These are phyloP conservation scores for Patagioenas fasciata DNA, from an alignment of 2,113 vertebrate species.

Conservation along the genomic window DNA sequence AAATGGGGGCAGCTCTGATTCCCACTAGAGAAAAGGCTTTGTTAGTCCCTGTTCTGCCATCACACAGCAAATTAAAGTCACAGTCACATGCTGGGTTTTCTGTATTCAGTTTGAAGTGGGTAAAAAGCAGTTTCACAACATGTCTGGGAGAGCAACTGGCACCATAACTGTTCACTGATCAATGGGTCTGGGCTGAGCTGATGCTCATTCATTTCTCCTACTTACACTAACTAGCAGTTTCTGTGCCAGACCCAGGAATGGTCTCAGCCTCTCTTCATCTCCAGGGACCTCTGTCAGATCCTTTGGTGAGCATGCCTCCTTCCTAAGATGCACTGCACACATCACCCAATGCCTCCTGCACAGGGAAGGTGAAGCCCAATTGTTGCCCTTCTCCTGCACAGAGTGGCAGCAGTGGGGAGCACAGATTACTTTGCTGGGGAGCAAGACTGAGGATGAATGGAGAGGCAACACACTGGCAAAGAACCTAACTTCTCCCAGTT, in stretches of 20 bases:
- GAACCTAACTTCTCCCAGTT: background rate
- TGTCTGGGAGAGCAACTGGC: background rate
- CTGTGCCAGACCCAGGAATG: background rate
- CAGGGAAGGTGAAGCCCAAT: accelerated
- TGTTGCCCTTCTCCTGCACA: background rate
- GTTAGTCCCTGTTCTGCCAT: background rate
- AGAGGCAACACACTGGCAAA: background rate
- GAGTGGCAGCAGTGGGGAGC: background rate
- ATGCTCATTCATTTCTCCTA: background rate
- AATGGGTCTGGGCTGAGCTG: background rate
- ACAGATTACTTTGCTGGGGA: background rate
- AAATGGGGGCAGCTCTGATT: background rate
- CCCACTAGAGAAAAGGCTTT: background rate
- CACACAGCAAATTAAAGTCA: background rate
- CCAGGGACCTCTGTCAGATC: background rate
- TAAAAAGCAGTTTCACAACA: background rate
- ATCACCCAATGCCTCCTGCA: accelerated
- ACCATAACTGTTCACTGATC: background rate
- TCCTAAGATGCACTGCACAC: background rate
- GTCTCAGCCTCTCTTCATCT: background rate
- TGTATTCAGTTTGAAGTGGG: background rate
- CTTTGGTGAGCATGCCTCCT: accelerated
- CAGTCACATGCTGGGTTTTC: background rate
- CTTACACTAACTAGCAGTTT: background rate
- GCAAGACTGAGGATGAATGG: background rate